Evolutionary conservation across 2,888 invertebrate species (phyloP).

Genomic region (Apoderus coryli): DNA sequence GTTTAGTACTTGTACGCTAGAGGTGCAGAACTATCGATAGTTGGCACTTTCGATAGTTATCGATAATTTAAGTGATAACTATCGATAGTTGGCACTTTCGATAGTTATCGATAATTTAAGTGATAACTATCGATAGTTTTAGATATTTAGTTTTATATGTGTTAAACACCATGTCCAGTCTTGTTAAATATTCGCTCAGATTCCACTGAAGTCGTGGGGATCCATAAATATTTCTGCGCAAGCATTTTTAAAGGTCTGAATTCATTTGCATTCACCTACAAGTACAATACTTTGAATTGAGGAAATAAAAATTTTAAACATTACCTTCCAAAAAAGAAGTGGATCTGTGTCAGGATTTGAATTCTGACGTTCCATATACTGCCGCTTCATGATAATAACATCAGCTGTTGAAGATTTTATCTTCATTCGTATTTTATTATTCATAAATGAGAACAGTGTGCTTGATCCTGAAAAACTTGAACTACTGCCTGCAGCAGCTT

Average conservation of each 20-base stretch:
- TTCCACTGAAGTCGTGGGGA: background rate
- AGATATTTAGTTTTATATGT: slow-evolving; percentile 1
- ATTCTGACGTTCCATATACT: slow-evolving; percentile 7
- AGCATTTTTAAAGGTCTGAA: background rate
- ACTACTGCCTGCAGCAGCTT: too few relatives aligned
- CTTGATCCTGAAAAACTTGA: too few relatives aligned
- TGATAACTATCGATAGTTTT: slow-evolving; percentile 8
- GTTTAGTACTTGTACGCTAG: too few relatives aligned
- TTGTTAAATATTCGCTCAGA: slow-evolving; percentile 1
- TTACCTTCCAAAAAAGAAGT: slow-evolving; percentile 6
- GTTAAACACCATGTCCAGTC: slow-evolving; percentile 2
- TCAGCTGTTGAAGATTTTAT: slow-evolving; percentile 1
- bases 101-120: slow-evolving; percentile 7
- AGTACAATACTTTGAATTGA: background rate
- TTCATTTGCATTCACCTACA: background rate
- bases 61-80: slow-evolving; percentile 5
- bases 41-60: slow-evolving; percentile 8
- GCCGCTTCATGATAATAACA: slow-evolving; percentile 7
- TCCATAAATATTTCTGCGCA: background rate
- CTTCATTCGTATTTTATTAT: background rate
- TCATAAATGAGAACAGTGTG: slow-evolving; percentile 6
- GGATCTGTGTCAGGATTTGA: slow-evolving; percentile 4
- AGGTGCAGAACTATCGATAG: slow-evolving; percentile 11
- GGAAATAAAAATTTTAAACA: background rate
- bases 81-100: slow-evolving; percentile 10